A percentile compares a stretch with the other conserved stretches of the same genome.
phyloP scores from a whole-genome alignment of 2,113 vertebrate species.

The Peromyscus maniculatus region DNA sequence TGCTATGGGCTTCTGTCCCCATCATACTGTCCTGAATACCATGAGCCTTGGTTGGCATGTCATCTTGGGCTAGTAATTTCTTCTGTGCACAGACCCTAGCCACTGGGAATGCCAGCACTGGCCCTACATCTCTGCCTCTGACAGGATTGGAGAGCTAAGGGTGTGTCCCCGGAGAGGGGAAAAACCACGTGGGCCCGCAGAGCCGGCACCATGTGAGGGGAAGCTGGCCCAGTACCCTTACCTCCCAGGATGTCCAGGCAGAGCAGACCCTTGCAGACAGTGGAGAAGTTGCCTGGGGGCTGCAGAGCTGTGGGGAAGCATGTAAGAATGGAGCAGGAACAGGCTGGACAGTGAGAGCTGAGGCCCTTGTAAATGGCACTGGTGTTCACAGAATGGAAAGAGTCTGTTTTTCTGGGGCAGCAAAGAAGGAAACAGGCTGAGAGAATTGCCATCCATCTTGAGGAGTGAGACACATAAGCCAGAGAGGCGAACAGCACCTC shows the following conservation, averaged over 20 bases:
- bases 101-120: not conserved
- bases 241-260: not conserved
- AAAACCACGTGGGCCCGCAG: not conserved
- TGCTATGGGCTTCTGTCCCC: not conserved
- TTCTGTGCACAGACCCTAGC: no score
- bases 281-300: not conserved
- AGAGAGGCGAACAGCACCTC: not conserved
- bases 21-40: not conserved
- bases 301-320: not conserved
- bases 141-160: not conserved
- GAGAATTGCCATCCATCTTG: not conserved
- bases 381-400: not conserved
- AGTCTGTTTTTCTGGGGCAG: not conserved
- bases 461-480: not conserved
- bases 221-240: not conserved
- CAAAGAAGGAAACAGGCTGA: not conserved
- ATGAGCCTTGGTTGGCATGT: rapidly evolving
- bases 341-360: not conserved
- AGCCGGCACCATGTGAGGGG: not conserved
- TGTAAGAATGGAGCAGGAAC: not conserved
- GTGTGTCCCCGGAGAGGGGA: not conserved
- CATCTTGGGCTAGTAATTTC: not conserved
- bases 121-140: not conserved
- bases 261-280: not conserved
- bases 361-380: not conserved